Evolutionary conservation across 2,888 invertebrate species (phyloP).

Genomic region (Lottia scabra): DNA sequence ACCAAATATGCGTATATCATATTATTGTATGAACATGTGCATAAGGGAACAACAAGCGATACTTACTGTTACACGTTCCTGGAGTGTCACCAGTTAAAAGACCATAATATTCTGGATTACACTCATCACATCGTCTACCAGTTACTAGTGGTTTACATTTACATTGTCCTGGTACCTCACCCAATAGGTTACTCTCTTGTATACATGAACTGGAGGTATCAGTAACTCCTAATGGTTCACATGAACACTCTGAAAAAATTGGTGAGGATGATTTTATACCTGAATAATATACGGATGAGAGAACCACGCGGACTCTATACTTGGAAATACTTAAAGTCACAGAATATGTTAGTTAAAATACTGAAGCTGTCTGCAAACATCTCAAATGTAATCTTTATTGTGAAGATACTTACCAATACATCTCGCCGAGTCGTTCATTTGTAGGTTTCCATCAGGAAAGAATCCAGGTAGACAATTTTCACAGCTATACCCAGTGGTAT

Average conservation of each 20-base stretch:
- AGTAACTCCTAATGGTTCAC: constrained; percentile 36
- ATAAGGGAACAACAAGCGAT: neutral
- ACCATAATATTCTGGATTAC: constrained; percentile 39
- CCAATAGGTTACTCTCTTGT: neutral
- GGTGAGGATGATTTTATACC: too few species aligned
- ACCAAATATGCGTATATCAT: too few species aligned
- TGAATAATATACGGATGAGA: too few species aligned
- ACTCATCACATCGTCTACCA: constrained; percentile 42
- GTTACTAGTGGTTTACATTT: constrained; percentile 36
- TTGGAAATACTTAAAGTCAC: too few species aligned
- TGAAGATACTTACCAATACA: constrained; percentile 35
- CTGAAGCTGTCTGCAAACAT: too few species aligned
- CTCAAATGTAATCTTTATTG: neutral
- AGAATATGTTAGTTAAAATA: too few species aligned
- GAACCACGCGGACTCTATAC: too few species aligned
- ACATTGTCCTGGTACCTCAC: constrained; percentile 37
- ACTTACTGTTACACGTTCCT: constrained; percentile 41
- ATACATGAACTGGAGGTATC: constrained; percentile 25
- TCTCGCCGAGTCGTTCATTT: constrained; percentile 32
- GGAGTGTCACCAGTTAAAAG: constrained; percentile 20
- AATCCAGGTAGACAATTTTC: constrained; percentile 39
- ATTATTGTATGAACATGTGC: too few species aligned
- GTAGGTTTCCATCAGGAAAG: constrained; percentile 39
- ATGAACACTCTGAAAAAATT: constrained; percentile 37
- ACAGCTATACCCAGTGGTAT: constrained; percentile 46